phyloP scores from a whole-genome alignment of 2,797 vertebrate genomes.

The Cercopithecus petaurista region DNA sequence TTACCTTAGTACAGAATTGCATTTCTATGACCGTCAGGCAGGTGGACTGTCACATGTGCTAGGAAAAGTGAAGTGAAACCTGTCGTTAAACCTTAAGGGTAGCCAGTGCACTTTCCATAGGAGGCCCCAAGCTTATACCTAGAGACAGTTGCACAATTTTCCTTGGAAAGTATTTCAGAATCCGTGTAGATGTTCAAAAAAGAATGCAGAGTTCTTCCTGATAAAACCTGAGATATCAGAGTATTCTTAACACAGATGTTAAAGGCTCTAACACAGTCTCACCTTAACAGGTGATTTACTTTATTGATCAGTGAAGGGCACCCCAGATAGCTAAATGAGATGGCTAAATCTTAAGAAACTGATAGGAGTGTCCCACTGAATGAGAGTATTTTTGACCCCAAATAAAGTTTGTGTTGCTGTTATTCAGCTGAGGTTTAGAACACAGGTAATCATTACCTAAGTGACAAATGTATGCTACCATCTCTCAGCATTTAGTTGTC shows the following conservation, averaged over 20 bases:
- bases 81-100: rapidly evolving
- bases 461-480: background rate
- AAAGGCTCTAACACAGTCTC: too few relatives aligned
- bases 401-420: background rate
- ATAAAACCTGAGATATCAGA: background rate
- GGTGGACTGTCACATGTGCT: background rate
- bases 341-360: background rate
- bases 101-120: background rate
- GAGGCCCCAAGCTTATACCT: too few relatives aligned
- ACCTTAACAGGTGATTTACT: background rate
- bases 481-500: background rate
- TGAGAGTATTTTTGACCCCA: background rate
- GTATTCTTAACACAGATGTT: background rate
- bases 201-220: background rate
- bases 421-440: background rate
- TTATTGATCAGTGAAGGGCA: too few relatives aligned
- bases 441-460: background rate
- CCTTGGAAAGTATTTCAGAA: background rate
- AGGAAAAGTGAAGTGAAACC: background rate
- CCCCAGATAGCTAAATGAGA: background rate
- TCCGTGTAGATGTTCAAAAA: background rate
- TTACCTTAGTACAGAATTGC: background rate
- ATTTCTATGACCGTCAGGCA: rapidly evolving
- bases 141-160: background rate
- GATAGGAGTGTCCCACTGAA: too few relatives aligned